Base-by-base conservation (phyloP, 2,797 vertebrate species). In the Orientallactaga sibirica region DNA sequence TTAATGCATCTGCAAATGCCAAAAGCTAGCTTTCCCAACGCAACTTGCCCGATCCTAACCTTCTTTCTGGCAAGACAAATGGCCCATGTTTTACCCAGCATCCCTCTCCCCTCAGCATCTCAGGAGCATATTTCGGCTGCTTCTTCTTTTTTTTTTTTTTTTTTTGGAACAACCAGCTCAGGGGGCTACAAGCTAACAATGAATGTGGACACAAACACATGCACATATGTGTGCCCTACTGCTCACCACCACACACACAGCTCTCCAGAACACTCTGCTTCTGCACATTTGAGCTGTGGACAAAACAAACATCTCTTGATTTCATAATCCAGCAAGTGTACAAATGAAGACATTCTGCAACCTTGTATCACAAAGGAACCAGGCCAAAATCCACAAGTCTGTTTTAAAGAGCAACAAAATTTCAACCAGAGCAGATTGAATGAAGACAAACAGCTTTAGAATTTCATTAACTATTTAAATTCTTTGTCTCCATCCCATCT, bases 1-100 rank as follows among this genome's bases (percentile, higher is more conserved):
- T 96, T 89, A 94, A 95, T 95, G 82, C 55, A 93, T 71, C 91
- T 87, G 76, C 93, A 80, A 61, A n/a, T 55, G 70, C 52, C 22
- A 74, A 76, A 94, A 85, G 33, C 52, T 58, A 94, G 18, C 80
- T 94, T 95, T 80, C 71, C 19, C 29, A 67, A 86, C 19, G 55
- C 18, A 76, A 29, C 16, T 41, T 73, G 89, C 66, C 48, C 7
- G 33, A 37, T 37, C 33, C 61, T 22, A 27, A 62, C n/a, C 5
- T 94, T 88, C 86, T 62, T 94, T n/a, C 84, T 33, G 48, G 81
- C 76, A 76, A 95, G 74, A 94, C 64, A 74, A 85, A 89, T 11
- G 5, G 74, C 24, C 71, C 33, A 52, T 27, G 33, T 3, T 67
- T 88, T 12, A 20, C 86, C 80, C 84, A 27, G 77, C 70, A 12